Evolutionary conservation across 2,113 vertebrate genomes (phyloP).

Genomic region (Ovis aries): DNA sequence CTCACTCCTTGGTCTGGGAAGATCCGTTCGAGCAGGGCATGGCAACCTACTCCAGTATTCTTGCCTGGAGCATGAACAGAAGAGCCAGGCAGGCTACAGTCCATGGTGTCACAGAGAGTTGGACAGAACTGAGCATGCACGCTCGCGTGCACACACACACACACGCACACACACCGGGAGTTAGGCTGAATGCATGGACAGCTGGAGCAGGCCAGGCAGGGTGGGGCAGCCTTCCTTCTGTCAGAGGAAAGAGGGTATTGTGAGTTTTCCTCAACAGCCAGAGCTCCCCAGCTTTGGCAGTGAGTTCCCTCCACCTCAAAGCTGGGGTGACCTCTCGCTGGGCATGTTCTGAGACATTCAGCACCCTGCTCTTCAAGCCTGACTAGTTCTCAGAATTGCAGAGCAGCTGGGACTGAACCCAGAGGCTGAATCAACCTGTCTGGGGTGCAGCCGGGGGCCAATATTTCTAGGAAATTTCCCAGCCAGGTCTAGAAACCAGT

Average conservation of each 20-base stretch:
- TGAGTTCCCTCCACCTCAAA: neutral
- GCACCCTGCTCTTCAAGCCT: neutral
- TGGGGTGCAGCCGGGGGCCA: neutral
- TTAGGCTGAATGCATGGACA: neutral
- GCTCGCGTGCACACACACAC: too few relatives aligned
- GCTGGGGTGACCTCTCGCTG: neutral
- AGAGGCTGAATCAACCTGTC: neutral
- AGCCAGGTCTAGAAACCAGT: neutral
- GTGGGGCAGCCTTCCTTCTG: neutral
- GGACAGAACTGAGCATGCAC: neutral
- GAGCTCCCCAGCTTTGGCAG: neutral
- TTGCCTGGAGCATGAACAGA: neutral
- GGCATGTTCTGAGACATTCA: neutral
- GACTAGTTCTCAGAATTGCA: too few relatives aligned
- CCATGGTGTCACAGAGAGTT: neutral
- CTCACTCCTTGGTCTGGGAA: neutral
- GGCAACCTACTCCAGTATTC: neutral
- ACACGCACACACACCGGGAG: accelerated
- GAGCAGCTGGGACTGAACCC: neutral
- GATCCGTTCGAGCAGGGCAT: neutral
- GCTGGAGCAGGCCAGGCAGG: neutral
- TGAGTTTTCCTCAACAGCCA: neutral
- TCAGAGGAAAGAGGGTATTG: neutral
- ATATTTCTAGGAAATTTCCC: neutral
- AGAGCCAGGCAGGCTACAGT: neutral